A percentile compares a stretch with the other conserved stretches of the same genome.
These are phyloP conservation scores for Diplolepis rosae DNA, from an alignment of 2,888 invertebrate genomes.

Conservation along the genomic window DNA sequence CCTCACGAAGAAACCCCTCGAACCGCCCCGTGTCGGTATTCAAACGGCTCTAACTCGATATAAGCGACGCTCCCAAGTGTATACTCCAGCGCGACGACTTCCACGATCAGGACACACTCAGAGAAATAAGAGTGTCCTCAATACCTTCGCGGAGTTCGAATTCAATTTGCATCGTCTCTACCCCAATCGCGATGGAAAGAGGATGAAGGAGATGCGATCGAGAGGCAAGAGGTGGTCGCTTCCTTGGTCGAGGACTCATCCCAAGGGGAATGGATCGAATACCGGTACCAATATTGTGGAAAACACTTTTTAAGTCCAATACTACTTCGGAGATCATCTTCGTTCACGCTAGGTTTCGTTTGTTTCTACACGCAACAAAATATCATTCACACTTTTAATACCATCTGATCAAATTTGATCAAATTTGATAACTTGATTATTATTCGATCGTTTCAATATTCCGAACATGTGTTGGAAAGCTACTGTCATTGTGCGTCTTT, in stretches of 20 bases:
- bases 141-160: conserved; percentile 52
- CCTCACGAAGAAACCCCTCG: conserved; percentile 41
- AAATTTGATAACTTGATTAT: no score
- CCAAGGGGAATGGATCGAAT: conserved; percentile 49
- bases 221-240: conserved; percentile 4
- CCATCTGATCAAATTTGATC: no score
- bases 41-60: conserved; percentile 73
- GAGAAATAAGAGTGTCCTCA: conserved; percentile 32
- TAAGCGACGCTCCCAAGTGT: conserved; percentile 67
- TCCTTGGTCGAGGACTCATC: conserved; percentile 35
- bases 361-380: no score
- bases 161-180: conserved; percentile 67
- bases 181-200: conserved; percentile 35
- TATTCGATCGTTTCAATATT: no score
- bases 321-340: conserved; percentile 30
- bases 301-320: conserved; percentile 50
- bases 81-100: conserved; percentile 48
- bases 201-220: no score
- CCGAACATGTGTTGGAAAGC: no score
- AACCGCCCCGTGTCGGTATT: conserved; percentile 61
- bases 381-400: no score
- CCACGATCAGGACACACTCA: conserved; percentile 11
- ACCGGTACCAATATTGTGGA: conserved; percentile 49
- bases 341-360: no score
- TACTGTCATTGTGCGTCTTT: no score